These are phyloP conservation scores for Drosophila tanythrix DNA, from an alignment of 2,888 invertebrate species.

Conservation along the genomic window DNA sequence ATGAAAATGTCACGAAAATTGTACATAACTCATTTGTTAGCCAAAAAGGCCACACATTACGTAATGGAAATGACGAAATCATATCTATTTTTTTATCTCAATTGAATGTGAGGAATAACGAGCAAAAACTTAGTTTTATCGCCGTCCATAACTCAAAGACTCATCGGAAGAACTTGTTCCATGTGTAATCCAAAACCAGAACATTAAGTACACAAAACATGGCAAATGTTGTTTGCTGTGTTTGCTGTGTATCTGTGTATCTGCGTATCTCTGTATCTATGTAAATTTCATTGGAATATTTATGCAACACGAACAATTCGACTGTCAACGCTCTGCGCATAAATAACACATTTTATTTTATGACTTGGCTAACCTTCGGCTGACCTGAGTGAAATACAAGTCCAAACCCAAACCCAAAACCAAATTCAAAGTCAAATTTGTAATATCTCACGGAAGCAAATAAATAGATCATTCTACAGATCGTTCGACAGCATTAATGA, in stretches of 20 bases:
- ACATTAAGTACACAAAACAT: conserved; percentile 74
- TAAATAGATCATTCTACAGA: conserved; percentile 53
- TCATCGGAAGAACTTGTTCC: conserved; percentile 44
- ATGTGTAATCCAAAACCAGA: conserved; percentile 66
- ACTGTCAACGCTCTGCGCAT: conserved; percentile 62
- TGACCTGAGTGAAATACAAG: conserved; percentile 46
- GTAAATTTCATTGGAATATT: conserved; percentile 62
- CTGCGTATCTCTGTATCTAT: conserved; percentile 22
- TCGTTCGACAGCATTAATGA: conserved; percentile 21
- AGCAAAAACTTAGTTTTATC: conserved; percentile 59
- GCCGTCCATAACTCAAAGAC: conserved; percentile 64
- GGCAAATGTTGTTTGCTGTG: conserved; percentile 39
- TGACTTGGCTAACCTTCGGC: conserved; percentile 68
- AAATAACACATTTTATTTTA: conserved; percentile 75
- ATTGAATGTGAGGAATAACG: conserved; percentile 71
- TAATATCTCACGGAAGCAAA: conserved; percentile 44
- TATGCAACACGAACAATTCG: conserved; percentile 64
- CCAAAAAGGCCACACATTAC: conserved; percentile 29
- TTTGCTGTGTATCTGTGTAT: neutral
- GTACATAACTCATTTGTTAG: conserved; percentile 63
- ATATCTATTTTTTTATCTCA: conserved; percentile 58
- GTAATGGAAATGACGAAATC: conserved; percentile 71
- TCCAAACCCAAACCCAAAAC: neutral
- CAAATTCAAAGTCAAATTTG: conserved; percentile 40
- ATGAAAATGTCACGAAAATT: conserved; percentile 36